Evolutionary conservation across 2,888 invertebrate genomes (phyloP), one percentile per base, ranked within the genome.

Genomic region (Sphaerophoria taeniata): DNA sequence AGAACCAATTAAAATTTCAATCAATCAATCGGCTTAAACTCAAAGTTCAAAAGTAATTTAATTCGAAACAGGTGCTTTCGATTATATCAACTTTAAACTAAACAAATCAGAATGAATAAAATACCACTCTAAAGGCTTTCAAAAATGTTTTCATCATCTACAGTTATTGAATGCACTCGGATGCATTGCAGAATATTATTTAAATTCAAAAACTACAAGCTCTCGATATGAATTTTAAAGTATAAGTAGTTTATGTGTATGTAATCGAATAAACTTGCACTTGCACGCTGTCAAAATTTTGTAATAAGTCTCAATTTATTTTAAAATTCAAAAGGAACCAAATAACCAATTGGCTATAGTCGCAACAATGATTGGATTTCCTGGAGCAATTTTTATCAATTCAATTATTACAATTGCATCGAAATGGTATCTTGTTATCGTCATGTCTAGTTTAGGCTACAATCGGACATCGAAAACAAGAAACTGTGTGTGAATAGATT

Each of bases 401-500:
- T 43, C 43, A 9, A 43, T 11, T 43, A 43, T 11, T 43, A 11
- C 11, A 43, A 43, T 43, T 43, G 43, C 9, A 43, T 43, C 12
- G 24, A 14, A 47, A 63, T 43, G 9, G 43, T n/a, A 6, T 9
- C 3, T 43, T 43, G 4, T 43, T 43, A 11, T 43, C 43, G 43
- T 9, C 3, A 43, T 0, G 3, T 4, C 2, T 43, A 43, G 43
- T 0, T 3, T 43, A 43, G 6, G 43, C 11, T 43, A 43, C 12
- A 43, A 9, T 9, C 11, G 45, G 45, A 56, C 47, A 58, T 71
- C 24, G 36, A 6, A 71, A 24, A 24, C 24, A 24, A 24, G 14
- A 47, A 36, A 33, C 36, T 33, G n/a, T 51, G 36, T 49, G 53
- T 31, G 16, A 72, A 39, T 51, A 61, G 43, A 24, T 53, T 51